Percentiles rank a stretch among this genome's conserved stretches.
phyloP scores from a whole-genome alignment of 1,140 invertebrate species.

The Drosophila orosa region DNA sequence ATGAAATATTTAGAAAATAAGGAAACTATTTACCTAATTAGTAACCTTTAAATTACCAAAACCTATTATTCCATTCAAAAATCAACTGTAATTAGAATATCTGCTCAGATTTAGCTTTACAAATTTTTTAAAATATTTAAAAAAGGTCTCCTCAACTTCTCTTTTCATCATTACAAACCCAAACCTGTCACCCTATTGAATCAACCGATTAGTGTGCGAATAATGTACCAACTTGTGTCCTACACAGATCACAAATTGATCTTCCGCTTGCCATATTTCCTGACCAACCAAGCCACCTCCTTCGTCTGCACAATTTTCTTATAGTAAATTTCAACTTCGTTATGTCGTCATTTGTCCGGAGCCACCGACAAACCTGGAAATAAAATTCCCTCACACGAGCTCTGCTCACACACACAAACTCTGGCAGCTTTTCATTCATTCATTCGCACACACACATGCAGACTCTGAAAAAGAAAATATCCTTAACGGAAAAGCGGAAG shows the following conservation, averaged over 20 bases:
- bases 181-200: background rate
- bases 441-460: slow-evolving; percentile 56
- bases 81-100: no score
- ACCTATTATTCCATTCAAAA: no score
- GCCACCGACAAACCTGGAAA: slow-evolving; percentile 51
- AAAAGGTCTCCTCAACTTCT: no score
- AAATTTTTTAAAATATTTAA: background rate
- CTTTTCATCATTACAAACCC: no score
- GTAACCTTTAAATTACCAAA: background rate
- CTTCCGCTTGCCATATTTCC: slow-evolving; percentile 27
- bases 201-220: slow-evolving; percentile 8
- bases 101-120: background rate
- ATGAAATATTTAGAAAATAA: no score
- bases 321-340: slow-evolving; percentile 51
- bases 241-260: slow-evolving; percentile 36
- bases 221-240: slow-evolving; percentile 8
- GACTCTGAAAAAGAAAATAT: slow-evolving; percentile 18
- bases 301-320: slow-evolving; percentile 14
- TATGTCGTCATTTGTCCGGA: slow-evolving; percentile 30
- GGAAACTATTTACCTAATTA: rapidly evolving
- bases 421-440: slow-evolving; percentile 47
- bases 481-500: slow-evolving; percentile 20
- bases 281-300: slow-evolving; percentile 3
- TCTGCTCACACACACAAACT: slow-evolving; percentile 26
- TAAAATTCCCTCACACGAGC: slow-evolving; percentile 60